Evolutionary conservation across 2,888 invertebrate genomes (phyloP).

Genomic region (Pedicia rivosa): DNA sequence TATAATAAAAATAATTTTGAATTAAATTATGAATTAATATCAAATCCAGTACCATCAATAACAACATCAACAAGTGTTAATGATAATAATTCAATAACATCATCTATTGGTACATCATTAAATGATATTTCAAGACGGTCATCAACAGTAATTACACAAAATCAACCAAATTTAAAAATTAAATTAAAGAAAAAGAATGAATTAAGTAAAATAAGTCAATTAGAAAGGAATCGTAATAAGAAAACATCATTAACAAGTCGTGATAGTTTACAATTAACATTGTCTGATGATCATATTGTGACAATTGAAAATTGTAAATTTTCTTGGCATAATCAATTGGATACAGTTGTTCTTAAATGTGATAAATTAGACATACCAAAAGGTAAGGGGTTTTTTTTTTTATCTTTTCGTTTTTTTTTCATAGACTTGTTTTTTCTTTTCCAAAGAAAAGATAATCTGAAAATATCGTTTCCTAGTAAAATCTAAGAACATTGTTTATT

Average conservation of each 20-base stretch:
- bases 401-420: too few species aligned
- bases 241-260: constrained; percentile 7
- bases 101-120: too few species aligned
- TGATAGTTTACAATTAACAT: constrained; percentile 19
- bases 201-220: constrained; percentile 8
- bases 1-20: too few species aligned
- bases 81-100: too few species aligned
- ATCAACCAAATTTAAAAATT: background rate
- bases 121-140: too few species aligned
- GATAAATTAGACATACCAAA: constrained; percentile 29
- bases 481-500: too few species aligned
- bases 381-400: constrained; percentile 22
- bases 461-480: too few species aligned
- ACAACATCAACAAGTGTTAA: too few species aligned
- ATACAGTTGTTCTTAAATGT: constrained; percentile 17
- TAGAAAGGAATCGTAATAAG: constrained; percentile 8
- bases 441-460: too few species aligned
- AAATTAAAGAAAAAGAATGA: constrained; percentile 11
- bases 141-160: background rate
- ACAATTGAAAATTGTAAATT: constrained; percentile 24
- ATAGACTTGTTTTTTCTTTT: too few species aligned
- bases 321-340: constrained; percentile 16
- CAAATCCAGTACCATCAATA: too few species aligned
- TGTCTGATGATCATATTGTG: constrained; percentile 27
- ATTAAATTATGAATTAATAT: too few species aligned